Evolutionary conservation across 2,797 vertebrate genomes (phyloP).

Genomic region (Falco peregrinus): DNA sequence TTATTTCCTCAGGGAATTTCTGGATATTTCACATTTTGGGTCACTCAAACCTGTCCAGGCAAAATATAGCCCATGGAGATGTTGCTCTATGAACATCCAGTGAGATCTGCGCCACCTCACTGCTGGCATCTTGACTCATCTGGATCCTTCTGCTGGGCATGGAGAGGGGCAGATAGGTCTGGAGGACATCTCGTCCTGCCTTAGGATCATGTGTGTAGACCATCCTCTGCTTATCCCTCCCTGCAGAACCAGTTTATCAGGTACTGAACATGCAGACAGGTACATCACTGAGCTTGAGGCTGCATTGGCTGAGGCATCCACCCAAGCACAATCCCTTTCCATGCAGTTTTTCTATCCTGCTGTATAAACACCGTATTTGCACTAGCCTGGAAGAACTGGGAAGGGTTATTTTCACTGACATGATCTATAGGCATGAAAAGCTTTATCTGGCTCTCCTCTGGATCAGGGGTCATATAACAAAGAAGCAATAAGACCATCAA

Average conservation of each 20-base stretch:
- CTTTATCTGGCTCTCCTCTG: not conserved
- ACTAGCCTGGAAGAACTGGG: not conserved
- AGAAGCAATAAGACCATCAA: not conserved
- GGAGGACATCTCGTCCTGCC: not conserved
- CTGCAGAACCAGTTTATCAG: not conserved
- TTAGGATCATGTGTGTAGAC: no score
- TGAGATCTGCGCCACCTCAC: not conserved
- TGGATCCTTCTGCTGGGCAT: not conserved
- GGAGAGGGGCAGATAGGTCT: not conserved
- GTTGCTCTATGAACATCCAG: not conserved
- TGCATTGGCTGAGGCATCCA: not conserved
- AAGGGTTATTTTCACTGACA: not conserved
- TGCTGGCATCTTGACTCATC: not conserved
- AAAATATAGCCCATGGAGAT: not conserved
- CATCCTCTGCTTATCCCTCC: no score
- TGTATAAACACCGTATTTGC: not conserved
- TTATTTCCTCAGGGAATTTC: not conserved
- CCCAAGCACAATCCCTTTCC: not conserved
- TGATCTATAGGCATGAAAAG: not conserved
- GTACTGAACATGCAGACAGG: not conserved
- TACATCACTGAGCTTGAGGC: not conserved
- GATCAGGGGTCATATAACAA: not conserved
- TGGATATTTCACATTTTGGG: not conserved
- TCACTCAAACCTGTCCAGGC: not conserved
- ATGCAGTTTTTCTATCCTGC: not conserved